These are phyloP conservation scores for Poecile atricapillus DNA, from an alignment of 2,113 vertebrate species.

Conservation along the genomic window DNA sequence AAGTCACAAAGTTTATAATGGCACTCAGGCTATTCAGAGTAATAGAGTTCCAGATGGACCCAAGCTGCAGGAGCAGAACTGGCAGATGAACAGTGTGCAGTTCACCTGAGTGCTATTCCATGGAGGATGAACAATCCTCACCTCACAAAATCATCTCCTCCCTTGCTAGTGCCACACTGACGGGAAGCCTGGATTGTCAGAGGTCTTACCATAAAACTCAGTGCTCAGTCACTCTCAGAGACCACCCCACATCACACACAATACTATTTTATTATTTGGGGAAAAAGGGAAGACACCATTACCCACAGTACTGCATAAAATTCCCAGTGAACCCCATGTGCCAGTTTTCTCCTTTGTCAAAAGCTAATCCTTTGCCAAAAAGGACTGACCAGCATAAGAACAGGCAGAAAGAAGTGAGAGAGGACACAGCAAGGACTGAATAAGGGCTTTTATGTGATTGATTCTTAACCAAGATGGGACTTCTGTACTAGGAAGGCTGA, in stretches of 20 bases:
- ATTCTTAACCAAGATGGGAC: background rate
- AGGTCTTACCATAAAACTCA: background rate
- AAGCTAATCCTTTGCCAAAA: background rate
- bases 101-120: background rate
- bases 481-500: background rate
- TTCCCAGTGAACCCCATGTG: rapidly evolving
- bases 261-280: too few species aligned
- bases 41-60: background rate
- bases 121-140: background rate
- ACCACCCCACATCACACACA: background rate
- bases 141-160: background rate
- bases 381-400: background rate
- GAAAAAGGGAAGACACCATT: background rate
- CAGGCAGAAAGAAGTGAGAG: background rate
- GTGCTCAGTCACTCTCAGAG: background rate
- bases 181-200: background rate
- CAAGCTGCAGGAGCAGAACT: background rate
- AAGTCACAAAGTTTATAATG: background rate
- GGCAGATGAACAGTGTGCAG: background rate
- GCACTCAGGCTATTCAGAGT: background rate
- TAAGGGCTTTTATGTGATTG: background rate
- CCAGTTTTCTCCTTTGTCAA: background rate
- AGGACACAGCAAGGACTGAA: background rate
- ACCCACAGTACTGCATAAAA: background rate
- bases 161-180: background rate